A percentile compares a stretch with the other conserved stretches of the same genome.
Conservation (phyloP, 2,888 invertebrate genomes). For the Choreutis nemorana region DNA sequence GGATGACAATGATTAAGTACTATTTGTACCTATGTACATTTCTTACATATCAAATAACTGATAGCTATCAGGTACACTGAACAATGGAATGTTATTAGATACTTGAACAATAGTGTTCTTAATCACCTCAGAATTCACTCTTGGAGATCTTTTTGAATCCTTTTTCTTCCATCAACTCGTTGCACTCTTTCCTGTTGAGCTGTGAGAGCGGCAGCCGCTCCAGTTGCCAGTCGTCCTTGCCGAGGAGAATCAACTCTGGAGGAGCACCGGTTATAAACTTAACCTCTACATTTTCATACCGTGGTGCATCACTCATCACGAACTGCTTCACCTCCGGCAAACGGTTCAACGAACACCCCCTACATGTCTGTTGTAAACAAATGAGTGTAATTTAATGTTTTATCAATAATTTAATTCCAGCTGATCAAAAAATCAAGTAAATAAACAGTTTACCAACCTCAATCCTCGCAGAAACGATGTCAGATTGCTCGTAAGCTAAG, state of each 20-base stretch:
- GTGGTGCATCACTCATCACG: slow-evolving; percentile 72
- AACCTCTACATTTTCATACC: slow-evolving; percentile 68
- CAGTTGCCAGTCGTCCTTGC: slow-evolving; percentile 64
- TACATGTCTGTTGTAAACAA: slow-evolving; percentile 67
- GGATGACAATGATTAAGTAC: too few species aligned
- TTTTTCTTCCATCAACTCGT: slow-evolving; percentile 66
- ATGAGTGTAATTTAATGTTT: neutral
- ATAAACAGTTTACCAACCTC: too few species aligned
- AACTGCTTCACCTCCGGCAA: slow-evolving; percentile 72
- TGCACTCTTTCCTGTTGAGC: slow-evolving; percentile 71
- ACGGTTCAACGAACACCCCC: slow-evolving; percentile 73
- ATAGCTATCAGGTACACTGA: too few species aligned
- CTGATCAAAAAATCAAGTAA: slow-evolving; percentile 6
- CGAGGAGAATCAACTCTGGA: slow-evolving; percentile 70
- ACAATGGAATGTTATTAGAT: too few species aligned
- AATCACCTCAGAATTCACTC: slow-evolving; percentile 59
- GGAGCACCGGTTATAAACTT: slow-evolving; percentile 72
- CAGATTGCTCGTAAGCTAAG: slow-evolving; percentile 28
- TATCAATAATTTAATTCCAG: neutral
- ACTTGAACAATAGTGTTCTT: too few species aligned
- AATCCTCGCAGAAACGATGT: slow-evolving; percentile 47
- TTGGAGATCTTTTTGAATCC: slow-evolving; percentile 62
- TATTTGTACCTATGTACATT: too few species aligned
- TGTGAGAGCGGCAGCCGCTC: slow-evolving; percentile 68
- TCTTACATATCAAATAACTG: too few species aligned